A percentile compares a stretch with the other conserved stretches of the same genome.
Conservation (phyloP, 2,888 invertebrate species). For the Heliconius erato region DNA sequence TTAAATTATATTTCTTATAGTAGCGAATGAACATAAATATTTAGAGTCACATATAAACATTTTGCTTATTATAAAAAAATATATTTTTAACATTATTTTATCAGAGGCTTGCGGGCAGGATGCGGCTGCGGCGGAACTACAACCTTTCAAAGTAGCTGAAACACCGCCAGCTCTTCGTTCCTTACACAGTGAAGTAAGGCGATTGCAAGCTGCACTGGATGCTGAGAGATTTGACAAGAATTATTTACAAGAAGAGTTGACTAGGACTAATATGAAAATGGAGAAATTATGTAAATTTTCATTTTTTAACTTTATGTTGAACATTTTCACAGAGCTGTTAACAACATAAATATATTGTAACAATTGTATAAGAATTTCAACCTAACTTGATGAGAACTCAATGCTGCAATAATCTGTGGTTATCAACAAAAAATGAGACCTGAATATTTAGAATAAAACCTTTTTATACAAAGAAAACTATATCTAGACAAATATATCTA, state of each 20-base stretch:
- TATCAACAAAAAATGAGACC: too few species aligned
- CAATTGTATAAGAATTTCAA: too few species aligned
- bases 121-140: constrained; percentile 53
- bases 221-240: constrained; percentile 87
- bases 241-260: constrained; percentile 87
- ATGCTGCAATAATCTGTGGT: too few species aligned
- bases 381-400: too few species aligned
- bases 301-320: not conserved
- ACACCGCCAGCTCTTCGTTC: constrained; percentile 78
- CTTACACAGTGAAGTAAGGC: constrained; percentile 79
- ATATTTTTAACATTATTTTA: not conserved
- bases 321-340: too few species aligned
- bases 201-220: constrained; percentile 86
- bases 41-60: too few species aligned
- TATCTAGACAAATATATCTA: too few species aligned
- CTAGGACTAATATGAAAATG: constrained; percentile 81
- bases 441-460: too few species aligned
- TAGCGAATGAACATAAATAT: too few species aligned
- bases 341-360: too few species aligned
- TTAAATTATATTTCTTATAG: too few species aligned
- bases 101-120: constrained; percentile 72
- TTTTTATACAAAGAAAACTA: too few species aligned
- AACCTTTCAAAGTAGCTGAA: constrained; percentile 61
- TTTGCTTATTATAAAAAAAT: not conserved
- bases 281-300: constrained; percentile 78